phyloP scores from a whole-genome alignment of 2,113 vertebrate genomes.

The Erinaceus europaeus region DNA sequence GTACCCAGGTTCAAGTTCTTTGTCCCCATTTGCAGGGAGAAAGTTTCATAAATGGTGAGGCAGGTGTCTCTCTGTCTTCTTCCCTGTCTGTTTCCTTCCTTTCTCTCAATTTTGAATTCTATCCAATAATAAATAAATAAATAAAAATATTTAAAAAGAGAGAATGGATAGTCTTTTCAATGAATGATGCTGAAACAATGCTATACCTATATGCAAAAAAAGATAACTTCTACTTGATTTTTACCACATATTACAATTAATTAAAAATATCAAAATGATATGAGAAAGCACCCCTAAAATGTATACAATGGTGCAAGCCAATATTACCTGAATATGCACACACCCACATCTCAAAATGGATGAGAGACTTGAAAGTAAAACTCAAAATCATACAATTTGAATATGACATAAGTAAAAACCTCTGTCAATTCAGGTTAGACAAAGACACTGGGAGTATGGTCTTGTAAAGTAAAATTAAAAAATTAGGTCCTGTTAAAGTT shows the following conservation, averaged over 20 bases:
- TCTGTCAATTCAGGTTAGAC: neutral
- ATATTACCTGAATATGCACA: no score
- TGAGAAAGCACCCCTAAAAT: no score
- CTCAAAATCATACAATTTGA: neutral
- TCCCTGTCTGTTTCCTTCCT: no score
- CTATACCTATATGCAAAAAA: neutral
- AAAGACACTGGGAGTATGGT: neutral
- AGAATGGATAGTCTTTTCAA: constrained; percentile 31
- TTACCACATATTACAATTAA: neutral
- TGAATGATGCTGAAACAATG: neutral
- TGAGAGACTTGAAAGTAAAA: neutral
- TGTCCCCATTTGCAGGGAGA: no score
- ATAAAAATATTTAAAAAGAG: no score
- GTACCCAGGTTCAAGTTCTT: no score
- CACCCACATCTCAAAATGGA: constrained; percentile 3
- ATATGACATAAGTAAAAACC: neutral
- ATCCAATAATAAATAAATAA: no score
- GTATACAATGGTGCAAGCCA: no score
- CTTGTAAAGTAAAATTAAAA: neutral
- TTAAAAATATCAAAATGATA: no score
- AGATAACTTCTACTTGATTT: neutral
- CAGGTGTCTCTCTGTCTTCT: no score
- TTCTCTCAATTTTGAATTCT: no score
- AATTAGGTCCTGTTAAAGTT: neutral
- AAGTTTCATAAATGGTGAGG: no score